phyloP scores from a whole-genome alignment of 2,888 invertebrate genomes.

The Caprella mutica region DNA sequence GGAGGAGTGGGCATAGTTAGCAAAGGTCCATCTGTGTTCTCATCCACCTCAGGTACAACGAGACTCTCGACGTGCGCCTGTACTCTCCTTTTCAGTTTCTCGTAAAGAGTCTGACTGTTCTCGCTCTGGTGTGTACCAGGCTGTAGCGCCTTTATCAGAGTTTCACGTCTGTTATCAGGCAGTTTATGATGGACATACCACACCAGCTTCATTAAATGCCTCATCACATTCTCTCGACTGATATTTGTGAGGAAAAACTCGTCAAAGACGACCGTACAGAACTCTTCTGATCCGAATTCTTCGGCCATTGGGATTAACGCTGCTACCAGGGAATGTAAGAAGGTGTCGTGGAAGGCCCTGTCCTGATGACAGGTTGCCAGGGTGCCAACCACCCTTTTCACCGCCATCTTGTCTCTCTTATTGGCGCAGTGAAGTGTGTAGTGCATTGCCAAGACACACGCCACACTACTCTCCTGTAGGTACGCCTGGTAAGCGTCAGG shows the following conservation, averaged over 20 bases:
- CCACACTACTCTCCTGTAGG: slow-evolving; percentile 56
- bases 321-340: slow-evolving; percentile 79
- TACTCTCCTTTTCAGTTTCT: slow-evolving; percentile 22
- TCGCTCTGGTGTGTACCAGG: slow-evolving; percentile 38
- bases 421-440: slow-evolving; percentile 81
- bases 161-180: slow-evolving; percentile 63
- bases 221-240: slow-evolving; percentile 76
- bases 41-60: slow-evolving; percentile 24
- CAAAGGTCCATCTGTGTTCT: slow-evolving; percentile 31
- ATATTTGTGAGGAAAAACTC: slow-evolving; percentile 87
- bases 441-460: slow-evolving; percentile 87
- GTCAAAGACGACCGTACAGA: slow-evolving; percentile 88
- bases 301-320: slow-evolving; percentile 76
- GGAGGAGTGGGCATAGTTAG: slow-evolving; percentile 34
- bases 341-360: slow-evolving; percentile 87
- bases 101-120: slow-evolving; percentile 27
- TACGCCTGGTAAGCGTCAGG: slow-evolving; percentile 89
- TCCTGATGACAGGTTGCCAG: slow-evolving; percentile 83
- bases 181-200: slow-evolving; percentile 83
- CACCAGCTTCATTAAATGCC: slow-evolving; percentile 76
- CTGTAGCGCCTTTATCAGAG: slow-evolving; percentile 67
- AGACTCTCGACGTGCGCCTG: slow-evolving; percentile 26
- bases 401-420: slow-evolving; percentile 63
- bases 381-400: slow-evolving; percentile 76
- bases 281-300: slow-evolving; percentile 85